Evolutionary conservation across 2,888 invertebrate genomes (phyloP).

Genomic region (Apodemia duryi): DNA sequence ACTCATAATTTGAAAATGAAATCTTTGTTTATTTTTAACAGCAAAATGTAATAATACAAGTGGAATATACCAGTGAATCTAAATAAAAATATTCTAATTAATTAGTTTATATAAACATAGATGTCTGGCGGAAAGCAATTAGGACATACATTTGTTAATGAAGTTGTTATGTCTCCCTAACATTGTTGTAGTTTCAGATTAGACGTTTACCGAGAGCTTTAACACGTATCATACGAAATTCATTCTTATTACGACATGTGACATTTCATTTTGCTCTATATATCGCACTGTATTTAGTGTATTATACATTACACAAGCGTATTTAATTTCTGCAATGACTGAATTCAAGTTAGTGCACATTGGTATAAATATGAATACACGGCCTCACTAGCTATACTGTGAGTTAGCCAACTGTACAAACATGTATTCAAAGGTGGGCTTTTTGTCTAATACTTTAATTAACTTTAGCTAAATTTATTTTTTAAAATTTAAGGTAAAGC

Average conservation of each 20-base stretch:
- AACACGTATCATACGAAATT: conserved; percentile 22
- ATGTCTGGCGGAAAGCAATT: conserved; percentile 3
- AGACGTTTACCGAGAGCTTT: conserved; percentile 29
- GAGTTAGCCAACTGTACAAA: conserved; percentile 45
- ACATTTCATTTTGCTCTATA: conserved; percentile 32
- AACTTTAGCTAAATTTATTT: neutral
- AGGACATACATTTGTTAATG: conserved; percentile 32
- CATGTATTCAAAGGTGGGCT: conserved; percentile 61
- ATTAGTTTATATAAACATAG: neutral
- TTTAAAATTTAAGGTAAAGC: too few relatives aligned
- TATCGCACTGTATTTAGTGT: conserved; percentile 23
- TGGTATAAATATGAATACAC: conserved; percentile 65
- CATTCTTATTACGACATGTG: conserved; percentile 28
- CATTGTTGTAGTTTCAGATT: conserved; percentile 40
- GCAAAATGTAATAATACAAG: too few relatives aligned
- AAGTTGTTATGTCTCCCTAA: conserved; percentile 39
- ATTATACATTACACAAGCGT: conserved; percentile 32
- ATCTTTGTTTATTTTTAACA: too few relatives aligned
- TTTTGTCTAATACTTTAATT: neutral
- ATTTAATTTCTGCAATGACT: conserved; percentile 47
- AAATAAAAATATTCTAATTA: neutral
- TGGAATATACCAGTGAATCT: too few relatives aligned
- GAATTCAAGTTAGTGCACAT: conserved; percentile 53
- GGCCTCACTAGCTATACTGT: conserved; percentile 53
- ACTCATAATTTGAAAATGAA: too few relatives aligned